Conservation (phyloP, 64 coral and sea anemone genomes). For the Stylophora pistillata region DNA sequence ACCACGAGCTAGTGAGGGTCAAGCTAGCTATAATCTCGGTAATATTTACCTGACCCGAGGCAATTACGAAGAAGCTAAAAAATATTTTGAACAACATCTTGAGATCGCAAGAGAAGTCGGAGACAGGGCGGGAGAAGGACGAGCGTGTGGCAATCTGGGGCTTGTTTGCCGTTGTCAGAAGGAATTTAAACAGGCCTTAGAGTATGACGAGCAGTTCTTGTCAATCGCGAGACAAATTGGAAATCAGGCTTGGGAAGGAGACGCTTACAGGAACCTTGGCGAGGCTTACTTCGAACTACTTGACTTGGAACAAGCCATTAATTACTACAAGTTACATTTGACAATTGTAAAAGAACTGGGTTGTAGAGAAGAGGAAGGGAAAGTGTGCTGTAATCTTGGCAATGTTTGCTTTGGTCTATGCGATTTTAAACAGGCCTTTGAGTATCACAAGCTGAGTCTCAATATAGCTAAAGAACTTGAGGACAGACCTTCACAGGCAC, state of each 20-base stretch:
- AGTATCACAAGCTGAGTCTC: neutral
- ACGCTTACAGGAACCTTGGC: neutral
- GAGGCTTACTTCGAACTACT: neutral
- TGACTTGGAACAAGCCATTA: neutral
- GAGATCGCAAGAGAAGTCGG: neutral
- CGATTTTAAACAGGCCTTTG: neutral
- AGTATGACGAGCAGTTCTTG: neutral
- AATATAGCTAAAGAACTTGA: neutral
- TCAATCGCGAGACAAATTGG: neutral
- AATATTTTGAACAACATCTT: neutral
- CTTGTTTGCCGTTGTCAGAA: neutral
- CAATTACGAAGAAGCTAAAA: neutral
- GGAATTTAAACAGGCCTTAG: neutral
- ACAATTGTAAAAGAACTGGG: neutral
- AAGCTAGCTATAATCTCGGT: neutral
- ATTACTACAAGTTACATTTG: neutral
- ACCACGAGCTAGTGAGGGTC: neutral
- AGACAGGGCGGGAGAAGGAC: neutral
- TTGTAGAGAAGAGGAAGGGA: neutral
- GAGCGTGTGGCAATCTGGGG: neutral
- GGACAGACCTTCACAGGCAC: neutral
- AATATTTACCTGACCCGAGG: neutral
- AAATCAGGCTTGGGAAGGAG: neutral
- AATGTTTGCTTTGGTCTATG: neutral
- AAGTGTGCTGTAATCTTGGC: constrained; percentile 18